phyloP scores from a whole-genome alignment of 2,888 invertebrate genomes.

The Trisateles emortualis region DNA sequence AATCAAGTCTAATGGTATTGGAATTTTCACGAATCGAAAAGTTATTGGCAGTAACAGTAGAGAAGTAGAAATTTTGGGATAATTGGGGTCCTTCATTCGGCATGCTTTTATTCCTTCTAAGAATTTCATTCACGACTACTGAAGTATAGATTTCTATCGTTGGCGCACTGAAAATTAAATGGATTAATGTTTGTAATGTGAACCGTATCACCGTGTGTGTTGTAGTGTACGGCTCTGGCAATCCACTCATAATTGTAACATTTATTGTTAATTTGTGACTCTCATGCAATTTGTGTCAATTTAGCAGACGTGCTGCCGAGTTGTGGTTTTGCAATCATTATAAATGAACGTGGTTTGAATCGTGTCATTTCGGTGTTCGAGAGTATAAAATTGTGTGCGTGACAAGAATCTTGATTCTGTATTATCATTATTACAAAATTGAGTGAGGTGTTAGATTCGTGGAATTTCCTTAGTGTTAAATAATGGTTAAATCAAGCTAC shows the following conservation, averaged over 20 bases:
- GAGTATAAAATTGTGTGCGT: slow-evolving; percentile 65
- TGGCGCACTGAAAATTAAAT: slow-evolving; percentile 56
- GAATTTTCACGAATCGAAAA: slow-evolving; percentile 85
- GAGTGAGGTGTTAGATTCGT: slow-evolving; percentile 77
- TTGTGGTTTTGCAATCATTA: slow-evolving; percentile 64
- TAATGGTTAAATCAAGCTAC: slow-evolving; percentile 73
- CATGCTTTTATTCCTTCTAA: slow-evolving; percentile 74
- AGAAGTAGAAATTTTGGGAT: slow-evolving; percentile 64
- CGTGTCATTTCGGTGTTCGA: slow-evolving; percentile 63
- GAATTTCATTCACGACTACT: slow-evolving; percentile 69
- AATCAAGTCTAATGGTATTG: slow-evolving; percentile 78
- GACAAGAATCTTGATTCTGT: slow-evolving; percentile 51
- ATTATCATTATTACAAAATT: slow-evolving; percentile 45
- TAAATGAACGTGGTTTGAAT: slow-evolving; percentile 60
- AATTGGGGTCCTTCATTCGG: slow-evolving; percentile 68
- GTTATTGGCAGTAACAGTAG: slow-evolving; percentile 62
- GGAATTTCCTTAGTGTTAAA: slow-evolving; percentile 79
- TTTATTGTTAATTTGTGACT: slow-evolving; percentile 65
- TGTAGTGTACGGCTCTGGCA: slow-evolving; percentile 46
- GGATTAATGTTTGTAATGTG: slow-evolving; percentile 44
- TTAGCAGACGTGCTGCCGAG: slow-evolving; percentile 67
- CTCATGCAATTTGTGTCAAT: slow-evolving; percentile 78
- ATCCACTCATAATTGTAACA: slow-evolving; percentile 45
- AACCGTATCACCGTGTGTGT: slow-evolving; percentile 44
- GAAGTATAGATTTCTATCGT: slow-evolving; percentile 47